These are phyloP conservation scores for Trissonchulus sp. DNA, from an alignment of 2,888 invertebrate species.

Conservation along the genomic window DNA sequence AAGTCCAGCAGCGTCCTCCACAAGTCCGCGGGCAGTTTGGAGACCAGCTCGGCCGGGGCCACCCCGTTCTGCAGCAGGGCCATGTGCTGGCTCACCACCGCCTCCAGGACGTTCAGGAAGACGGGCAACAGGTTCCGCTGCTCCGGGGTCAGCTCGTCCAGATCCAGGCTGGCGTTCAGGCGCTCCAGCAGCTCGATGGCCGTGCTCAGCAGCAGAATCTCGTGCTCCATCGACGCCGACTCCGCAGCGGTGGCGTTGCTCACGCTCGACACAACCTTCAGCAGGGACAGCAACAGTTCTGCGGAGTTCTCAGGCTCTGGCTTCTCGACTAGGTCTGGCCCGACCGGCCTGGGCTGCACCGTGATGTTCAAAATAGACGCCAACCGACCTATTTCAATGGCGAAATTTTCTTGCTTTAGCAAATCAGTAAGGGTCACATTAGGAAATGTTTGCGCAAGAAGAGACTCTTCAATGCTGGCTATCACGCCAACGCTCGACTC, in stretches of 20 bases:
- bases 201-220: neutral
- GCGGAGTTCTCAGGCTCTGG: neutral
- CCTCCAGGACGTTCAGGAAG: neutral
- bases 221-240: neutral
- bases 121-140: neutral
- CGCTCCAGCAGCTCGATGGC: neutral
- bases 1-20: neutral
- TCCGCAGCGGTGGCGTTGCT: neutral
- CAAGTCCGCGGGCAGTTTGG: neutral
- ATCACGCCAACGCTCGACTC: neutral
- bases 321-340: neutral
- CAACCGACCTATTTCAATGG: neutral
- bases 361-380: neutral
- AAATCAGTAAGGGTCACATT: neutral
- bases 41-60: neutral
- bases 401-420: neutral
- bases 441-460: neutral
- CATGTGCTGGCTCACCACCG: neutral
- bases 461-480: neutral
- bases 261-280: neutral
- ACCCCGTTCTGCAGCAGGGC: neutral
- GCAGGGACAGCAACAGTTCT: neutral
- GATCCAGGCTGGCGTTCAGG: neutral
- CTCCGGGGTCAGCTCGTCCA: neutral
- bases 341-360: neutral